phyloP scores from a whole-genome alignment of 2,113 vertebrate species.

The Salvator merianae region DNA sequence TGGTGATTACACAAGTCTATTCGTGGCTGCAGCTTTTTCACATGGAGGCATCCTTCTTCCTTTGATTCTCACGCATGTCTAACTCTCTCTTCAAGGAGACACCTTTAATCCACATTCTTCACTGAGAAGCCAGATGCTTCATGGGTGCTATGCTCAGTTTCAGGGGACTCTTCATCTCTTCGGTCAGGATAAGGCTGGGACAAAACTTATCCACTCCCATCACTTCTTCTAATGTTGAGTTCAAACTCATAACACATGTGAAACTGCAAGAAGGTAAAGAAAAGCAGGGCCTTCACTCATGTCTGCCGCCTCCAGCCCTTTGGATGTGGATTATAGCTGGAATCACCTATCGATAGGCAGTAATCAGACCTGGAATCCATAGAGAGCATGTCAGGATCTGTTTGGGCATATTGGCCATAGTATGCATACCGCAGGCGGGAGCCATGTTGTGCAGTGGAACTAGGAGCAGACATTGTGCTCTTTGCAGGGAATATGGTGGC shows the following conservation, averaged over 20 bases:
- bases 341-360: conserved; percentile 63
- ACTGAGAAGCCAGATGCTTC: conserved; percentile 16
- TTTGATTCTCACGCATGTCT: conserved; percentile 13
- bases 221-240: conserved; percentile 36
- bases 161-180: conserved; percentile 40
- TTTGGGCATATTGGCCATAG: conserved; percentile 75
- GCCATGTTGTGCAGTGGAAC: conserved; percentile 61
- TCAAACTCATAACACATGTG: conserved; percentile 20
- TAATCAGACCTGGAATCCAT: conserved; percentile 76
- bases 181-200: conserved; percentile 16
- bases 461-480: conserved; percentile 60
- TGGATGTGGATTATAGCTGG: conserved; percentile 79
- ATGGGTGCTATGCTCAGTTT: conserved; percentile 39
- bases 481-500: conserved; percentile 62
- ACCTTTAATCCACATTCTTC: conserved; percentile 25
- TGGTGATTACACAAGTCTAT: conserved; percentile 17
- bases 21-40: conserved; percentile 15
- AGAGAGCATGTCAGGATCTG: conserved; percentile 70
- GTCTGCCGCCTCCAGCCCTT: conserved; percentile 81
- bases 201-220: conserved; percentile 7
- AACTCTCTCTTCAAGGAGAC: conserved; percentile 7
- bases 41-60: background rate
- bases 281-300: conserved; percentile 53
- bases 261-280: conserved; percentile 16
- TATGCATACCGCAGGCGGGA: conserved; percentile 73